Evolutionary conservation across 1,140 invertebrate genomes (phyloP), one percentile per base, ranked within the genome.

Genomic region (Druon quercuslanigerum): DNA sequence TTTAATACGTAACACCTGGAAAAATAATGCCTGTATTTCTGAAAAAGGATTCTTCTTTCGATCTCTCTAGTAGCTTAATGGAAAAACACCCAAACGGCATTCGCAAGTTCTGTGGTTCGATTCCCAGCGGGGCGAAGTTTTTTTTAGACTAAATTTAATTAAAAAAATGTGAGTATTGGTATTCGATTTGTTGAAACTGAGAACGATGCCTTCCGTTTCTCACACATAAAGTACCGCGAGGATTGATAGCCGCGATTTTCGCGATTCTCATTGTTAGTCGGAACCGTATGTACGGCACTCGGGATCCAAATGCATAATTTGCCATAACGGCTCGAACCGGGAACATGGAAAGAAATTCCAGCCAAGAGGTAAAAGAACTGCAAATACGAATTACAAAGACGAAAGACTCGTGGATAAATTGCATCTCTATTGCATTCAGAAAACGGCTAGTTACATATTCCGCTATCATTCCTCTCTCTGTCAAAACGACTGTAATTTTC

Each of bases 231-330:
- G 3, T 57, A 17, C 56, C 46, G 9, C 3, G 56, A 57, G 19
- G 40, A 75, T 74, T 77, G 14, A 51, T 12, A 33, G 52, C 20
- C 33, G 40, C 19, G 71, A 74, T 83, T 73, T 12, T n/a, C 9
- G 50, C 60, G 73, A 82, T 78, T 80, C 51, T 70, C 2, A 46
- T 46, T 46, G 40, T 46, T 72, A 50, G 54, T 17, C 13, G 52
- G 25, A 76, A 57, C 54, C 54, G 54, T 56, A 56, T 56, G 54
- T 56, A 56, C 56, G 56, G 56, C 56, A 57, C 56, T 57, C 19
- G 56, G 60, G 77, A 79, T 79, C 60, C 72, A 71, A 74, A 79
- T 79, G 60, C 73, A 79, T 79, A 75, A 79, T 79, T 79, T 75
- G 56, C 60, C 51, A 71, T 79, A 79, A 79, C 73, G 77, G 52